phyloP scores from a whole-genome alignment of 2,888 invertebrate genomes.

The Theretra japonica region DNA sequence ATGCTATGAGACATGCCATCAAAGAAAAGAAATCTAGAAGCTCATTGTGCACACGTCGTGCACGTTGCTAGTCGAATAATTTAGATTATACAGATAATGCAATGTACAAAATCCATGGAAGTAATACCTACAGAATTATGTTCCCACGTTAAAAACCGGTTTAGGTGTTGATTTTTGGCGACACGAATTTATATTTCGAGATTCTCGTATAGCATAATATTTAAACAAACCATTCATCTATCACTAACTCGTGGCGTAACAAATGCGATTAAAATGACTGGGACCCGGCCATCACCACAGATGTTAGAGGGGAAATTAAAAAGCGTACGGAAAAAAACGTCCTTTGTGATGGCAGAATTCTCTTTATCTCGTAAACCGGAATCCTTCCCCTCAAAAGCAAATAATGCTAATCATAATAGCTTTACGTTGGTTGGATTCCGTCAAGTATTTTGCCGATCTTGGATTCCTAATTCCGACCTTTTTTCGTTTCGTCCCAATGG shows the following conservation, averaged over 20 bases:
- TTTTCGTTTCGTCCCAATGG: slow-evolving; percentile 58
- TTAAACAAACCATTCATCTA: slow-evolving; percentile 79
- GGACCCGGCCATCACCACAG: slow-evolving; percentile 64
- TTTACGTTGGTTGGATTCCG: slow-evolving; percentile 81
- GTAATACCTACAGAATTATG: neutral
- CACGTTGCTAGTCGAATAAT: neutral
- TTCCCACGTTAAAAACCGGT: slow-evolving; percentile 24
- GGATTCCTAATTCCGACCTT: slow-evolving; percentile 65
- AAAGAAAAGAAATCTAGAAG: too few relatives aligned
- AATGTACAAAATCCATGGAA: slow-evolving; percentile 7
- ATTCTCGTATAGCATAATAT: slow-evolving; percentile 61
- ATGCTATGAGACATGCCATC: too few relatives aligned
- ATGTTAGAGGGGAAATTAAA: slow-evolving; percentile 75
- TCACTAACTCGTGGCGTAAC: slow-evolving; percentile 78
- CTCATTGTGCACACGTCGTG: too few relatives aligned
- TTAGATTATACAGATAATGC: slow-evolving; percentile 1
- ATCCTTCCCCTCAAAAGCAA: slow-evolving; percentile 74
- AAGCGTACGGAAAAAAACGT: slow-evolving; percentile 64
- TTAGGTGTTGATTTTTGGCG: slow-evolving; percentile 11
- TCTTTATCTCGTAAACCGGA: slow-evolving; percentile 81
- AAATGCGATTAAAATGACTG: slow-evolving; percentile 76
- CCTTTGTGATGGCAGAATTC: slow-evolving; percentile 77
- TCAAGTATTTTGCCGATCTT: slow-evolving; percentile 73
- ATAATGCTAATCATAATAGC: slow-evolving; percentile 84
- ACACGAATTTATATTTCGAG: slow-evolving; percentile 38